Evolutionary conservation across 2,888 invertebrate species (phyloP).

Genomic region (Scaptomyza cyrtandrae): DNA sequence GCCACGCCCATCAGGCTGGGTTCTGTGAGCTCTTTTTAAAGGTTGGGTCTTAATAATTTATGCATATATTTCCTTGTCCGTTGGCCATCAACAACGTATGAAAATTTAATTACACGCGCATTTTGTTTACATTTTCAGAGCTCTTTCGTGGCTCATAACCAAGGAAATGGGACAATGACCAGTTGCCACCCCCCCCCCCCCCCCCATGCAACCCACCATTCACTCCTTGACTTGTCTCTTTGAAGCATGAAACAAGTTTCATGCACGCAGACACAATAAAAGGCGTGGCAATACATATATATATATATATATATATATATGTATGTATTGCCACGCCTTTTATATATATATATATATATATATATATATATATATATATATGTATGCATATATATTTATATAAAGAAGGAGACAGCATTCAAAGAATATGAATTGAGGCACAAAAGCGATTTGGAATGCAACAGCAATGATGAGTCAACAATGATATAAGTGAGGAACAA

Average conservation of each 20-base stretch:
- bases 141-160: conserved; percentile 40
- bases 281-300: conserved; percentile 16
- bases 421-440: neutral
- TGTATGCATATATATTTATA: neutral
- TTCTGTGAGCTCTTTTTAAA: neutral
- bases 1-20: conserved; percentile 27
- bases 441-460: neutral
- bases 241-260: conserved; percentile 50
- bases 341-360: neutral
- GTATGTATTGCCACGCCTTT: too few species aligned
- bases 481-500: neutral
- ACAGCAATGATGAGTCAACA: conserved; percentile 9
- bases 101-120: conserved; percentile 76
- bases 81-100: conserved; percentile 35
- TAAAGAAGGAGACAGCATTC: neutral
- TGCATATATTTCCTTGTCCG: conserved; percentile 58
- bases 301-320: neutral
- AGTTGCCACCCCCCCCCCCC: neutral
- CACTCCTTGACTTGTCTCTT: neutral
- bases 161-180: conserved; percentile 55
- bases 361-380: too few species aligned
- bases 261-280: conserved; percentile 52
- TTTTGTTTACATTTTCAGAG: conserved; percentile 76
- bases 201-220: too few species aligned
- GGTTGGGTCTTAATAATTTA: conserved; percentile 59